These are phyloP conservation scores for Acestrorhynchus altus DNA, from an alignment of 2,797 vertebrate genomes.

Conservation along the genomic window DNA sequence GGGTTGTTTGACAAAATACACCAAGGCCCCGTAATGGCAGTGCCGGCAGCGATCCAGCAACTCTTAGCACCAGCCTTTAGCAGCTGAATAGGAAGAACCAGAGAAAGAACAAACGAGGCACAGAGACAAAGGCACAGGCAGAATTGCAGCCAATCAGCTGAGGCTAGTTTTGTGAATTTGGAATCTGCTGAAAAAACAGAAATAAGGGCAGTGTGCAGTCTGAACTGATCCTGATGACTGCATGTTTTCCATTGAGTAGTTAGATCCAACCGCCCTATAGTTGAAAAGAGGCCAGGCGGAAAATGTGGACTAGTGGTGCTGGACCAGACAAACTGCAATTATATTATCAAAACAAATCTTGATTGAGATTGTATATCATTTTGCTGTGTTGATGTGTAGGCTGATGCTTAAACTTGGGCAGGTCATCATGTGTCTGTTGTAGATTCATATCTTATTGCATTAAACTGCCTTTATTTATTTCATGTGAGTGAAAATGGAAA, in stretches of 20 bases:
- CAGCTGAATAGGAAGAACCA: conserved; percentile 63
- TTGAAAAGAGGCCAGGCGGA: conserved; percentile 58
- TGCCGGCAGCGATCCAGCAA: conserved; percentile 69
- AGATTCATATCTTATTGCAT: too few relatives aligned
- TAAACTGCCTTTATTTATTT: not conserved
- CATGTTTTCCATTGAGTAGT: conserved; percentile 73
- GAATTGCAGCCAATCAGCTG: conserved; percentile 71
- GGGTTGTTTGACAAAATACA: conserved; percentile 65
- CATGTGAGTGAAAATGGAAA: not conserved
- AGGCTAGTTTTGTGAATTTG: conserved; percentile 72
- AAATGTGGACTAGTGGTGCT: conserved; percentile 52
- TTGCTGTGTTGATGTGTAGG: not conserved
- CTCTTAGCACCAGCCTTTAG: conserved; percentile 64
- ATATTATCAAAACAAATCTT: conserved; percentile 56
- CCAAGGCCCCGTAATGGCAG: conserved; percentile 66
- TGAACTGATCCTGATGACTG: conserved; percentile 79
- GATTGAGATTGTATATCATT: not conserved
- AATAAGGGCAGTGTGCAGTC: conserved; percentile 65
- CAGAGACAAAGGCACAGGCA: conserved; percentile 68
- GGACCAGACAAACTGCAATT: conserved; percentile 34
- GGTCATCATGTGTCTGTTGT: not conserved
- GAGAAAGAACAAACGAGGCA: conserved; percentile 62
- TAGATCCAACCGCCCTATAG: conserved; percentile 69
- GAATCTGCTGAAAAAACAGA: conserved; percentile 84
- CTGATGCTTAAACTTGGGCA: not conserved